phyloP scores from a whole-genome alignment of 2,797 vertebrate species.

The Tamandua tetradactyla region DNA sequence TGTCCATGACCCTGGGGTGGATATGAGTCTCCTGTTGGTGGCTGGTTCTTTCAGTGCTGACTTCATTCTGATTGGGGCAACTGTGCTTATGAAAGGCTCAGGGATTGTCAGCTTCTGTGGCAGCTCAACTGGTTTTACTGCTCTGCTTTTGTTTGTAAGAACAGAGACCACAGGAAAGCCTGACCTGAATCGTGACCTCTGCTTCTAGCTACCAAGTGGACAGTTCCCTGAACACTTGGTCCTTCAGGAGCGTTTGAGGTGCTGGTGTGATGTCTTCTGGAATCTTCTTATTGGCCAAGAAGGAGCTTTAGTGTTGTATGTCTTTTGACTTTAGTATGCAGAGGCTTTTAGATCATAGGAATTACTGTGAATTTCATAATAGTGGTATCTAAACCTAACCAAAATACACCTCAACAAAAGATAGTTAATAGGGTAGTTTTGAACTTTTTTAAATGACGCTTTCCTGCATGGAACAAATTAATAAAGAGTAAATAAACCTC shows the following conservation, averaged over 20 bases:
- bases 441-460: background rate
- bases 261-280: background rate
- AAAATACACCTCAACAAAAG: background rate
- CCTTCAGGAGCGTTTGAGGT: background rate
- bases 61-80: background rate
- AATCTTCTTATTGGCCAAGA: background rate
- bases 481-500: background rate
- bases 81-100: background rate
- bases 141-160: conserved; percentile 40
- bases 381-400: background rate
- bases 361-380: background rate
- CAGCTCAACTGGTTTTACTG: conserved; percentile 61
- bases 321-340: background rate
- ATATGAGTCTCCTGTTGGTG: background rate
- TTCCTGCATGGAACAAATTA: background rate
- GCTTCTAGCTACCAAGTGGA: background rate
- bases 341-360: background rate
- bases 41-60: background rate
- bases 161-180: conserved; percentile 37
- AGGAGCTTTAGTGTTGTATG: background rate
- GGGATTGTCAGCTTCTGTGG: background rate
- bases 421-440: conserved; percentile 16
- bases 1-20: background rate
- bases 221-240: background rate
- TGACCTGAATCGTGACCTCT: conserved; percentile 13